Base-by-base conservation (phyloP, 2,113 vertebrate genomes). In the Rana temporaria region DNA sequence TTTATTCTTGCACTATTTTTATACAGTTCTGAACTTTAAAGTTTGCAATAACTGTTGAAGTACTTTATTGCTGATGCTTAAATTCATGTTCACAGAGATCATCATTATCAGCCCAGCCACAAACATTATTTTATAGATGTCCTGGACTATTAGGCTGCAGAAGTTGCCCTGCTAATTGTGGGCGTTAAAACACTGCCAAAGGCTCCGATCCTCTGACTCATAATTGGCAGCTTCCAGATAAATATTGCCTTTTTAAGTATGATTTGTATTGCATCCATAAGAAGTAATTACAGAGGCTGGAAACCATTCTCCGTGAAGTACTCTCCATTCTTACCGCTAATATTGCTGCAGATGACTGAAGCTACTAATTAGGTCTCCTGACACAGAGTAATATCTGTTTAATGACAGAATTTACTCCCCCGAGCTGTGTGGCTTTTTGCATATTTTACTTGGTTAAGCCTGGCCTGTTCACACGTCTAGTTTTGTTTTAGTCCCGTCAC, bases 211-310 rank as follows among this genome's bases (percentile, higher is more conserved):
- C 84, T 85, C 79, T 86, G 87, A 85, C 89, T 88, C 84, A 85
- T 90, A 90, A 90, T 90, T 89, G 84, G 52, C 88, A 85, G 87
- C 73, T 84, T 88, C n/a, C 59, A 82, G 88, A 38, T 84, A 89
- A 90, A 88, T 81, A 86, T 85, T 88, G 86, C 88, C 82, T 89
- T 85, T 74, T 90, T 86, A 83, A 88, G 87, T 86, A 87, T 86
- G 87, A 88, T 91, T 86, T 87, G 85, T 14, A 22, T 84, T 86
- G 77, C 86, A 82, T 89, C 87, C 53, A 78, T 85, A 66, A 86
- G 84, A 87, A 85, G 86, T 90, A 88, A 86, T 88, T 89, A 89
- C 1, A 86, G 86, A 85, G 87, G 85, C 88, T 85, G 85, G 85
- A 86, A 89, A 79, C 89, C 78, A 81, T 82, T 90, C 82, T 69